Conservation (phyloP, 2,888 invertebrate species). For the Conomelus anceps region DNA sequence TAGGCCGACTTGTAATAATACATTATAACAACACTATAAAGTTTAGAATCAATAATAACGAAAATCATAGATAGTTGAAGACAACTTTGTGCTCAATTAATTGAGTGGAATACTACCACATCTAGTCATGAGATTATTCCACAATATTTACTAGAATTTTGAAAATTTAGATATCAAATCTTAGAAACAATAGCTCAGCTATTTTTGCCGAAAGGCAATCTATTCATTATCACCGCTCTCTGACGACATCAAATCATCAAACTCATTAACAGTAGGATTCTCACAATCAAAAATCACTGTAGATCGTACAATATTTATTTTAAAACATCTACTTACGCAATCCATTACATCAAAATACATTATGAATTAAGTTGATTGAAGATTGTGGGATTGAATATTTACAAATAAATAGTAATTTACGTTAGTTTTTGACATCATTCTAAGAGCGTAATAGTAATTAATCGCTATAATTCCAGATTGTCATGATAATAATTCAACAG, state of each 20-base stretch:
- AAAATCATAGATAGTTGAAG: too few relatives aligned
- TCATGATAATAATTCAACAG: too few relatives aligned
- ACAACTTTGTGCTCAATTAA: too few relatives aligned
- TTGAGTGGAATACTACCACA: too few relatives aligned
- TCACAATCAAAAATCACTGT: background rate
- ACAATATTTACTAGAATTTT: too few relatives aligned
- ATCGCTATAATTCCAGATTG: background rate
- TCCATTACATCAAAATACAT: background rate
- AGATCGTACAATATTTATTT: background rate
- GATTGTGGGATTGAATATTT: background rate
- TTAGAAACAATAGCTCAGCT: too few relatives aligned
- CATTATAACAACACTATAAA: too few relatives aligned
- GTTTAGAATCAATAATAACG: too few relatives aligned
- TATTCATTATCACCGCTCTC: background rate
- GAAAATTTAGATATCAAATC: background rate
- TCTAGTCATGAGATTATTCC: too few relatives aligned
- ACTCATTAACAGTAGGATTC: background rate
- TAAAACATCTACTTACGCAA: background rate
- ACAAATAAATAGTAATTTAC: background rate
- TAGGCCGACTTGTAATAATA: too few relatives aligned
- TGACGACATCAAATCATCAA: background rate
- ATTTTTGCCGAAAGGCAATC: background rate
- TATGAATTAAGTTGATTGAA: background rate
- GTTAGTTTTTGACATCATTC: background rate
- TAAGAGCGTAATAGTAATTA: background rate